A percentile compares a stretch with the other conserved stretches of the same genome.
These are phyloP conservation scores for Eleutherodactylus coqui DNA, from an alignment of 2,797 vertebrate species.

Conservation along the genomic window DNA sequence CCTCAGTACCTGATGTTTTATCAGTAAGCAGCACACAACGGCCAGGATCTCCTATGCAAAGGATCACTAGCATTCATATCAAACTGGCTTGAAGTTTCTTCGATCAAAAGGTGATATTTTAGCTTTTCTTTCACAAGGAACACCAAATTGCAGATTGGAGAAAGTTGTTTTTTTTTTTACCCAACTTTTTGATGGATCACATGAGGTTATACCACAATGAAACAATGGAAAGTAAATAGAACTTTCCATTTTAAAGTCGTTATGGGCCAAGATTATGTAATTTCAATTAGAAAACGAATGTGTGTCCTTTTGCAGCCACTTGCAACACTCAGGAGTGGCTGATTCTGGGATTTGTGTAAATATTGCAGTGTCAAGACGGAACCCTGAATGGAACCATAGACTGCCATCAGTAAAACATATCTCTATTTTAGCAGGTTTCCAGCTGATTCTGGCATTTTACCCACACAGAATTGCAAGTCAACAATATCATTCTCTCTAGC, in stretches of 20 bases:
- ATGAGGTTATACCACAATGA: not conserved
- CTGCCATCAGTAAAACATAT: too few relatives aligned
- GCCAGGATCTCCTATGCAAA: not conserved
- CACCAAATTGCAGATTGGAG: not conserved
- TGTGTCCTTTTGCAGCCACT: not conserved
- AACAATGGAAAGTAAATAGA: not conserved
- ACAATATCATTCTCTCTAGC: too few relatives aligned
- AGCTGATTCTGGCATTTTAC: too few relatives aligned
- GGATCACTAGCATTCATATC: not conserved
- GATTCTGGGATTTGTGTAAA: not conserved
- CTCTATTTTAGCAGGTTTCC: too few relatives aligned
- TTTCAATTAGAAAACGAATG: not conserved
- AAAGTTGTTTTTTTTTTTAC: too few relatives aligned
- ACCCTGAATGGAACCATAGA: too few relatives aligned
- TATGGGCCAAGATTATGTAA: not conserved
- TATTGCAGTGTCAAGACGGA: too few relatives aligned
- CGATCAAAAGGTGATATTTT: not conserved
- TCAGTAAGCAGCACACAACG: slow-evolving; percentile 61
- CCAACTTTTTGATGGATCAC: not conserved
- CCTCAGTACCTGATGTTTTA: slow-evolving; percentile 76
- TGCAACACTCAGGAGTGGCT: too few relatives aligned
- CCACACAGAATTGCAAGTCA: too few relatives aligned
- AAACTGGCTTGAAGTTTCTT: not conserved
- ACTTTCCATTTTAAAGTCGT: not conserved
- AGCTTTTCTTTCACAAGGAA: too few relatives aligned